Conservation (phyloP, 1,140 invertebrate species). For the Eumaeus atala region DNA sequence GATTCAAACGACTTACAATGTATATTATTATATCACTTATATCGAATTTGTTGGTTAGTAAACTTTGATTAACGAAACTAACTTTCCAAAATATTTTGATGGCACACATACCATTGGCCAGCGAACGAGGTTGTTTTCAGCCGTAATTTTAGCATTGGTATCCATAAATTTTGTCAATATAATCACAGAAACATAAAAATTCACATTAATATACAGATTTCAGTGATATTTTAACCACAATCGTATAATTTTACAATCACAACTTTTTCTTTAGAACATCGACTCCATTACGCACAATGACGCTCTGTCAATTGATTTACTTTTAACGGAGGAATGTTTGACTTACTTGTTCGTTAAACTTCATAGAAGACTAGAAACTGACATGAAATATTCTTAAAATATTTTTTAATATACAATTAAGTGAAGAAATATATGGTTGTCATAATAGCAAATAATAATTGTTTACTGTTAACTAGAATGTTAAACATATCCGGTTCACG, state of each 20-base stretch:
- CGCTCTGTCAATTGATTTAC: conserved; percentile 61
- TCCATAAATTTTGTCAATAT: conserved; percentile 48
- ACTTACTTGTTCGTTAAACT: not conserved
- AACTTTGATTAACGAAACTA: conserved; percentile 30
- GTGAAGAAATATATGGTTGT: too few species aligned
- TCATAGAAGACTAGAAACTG: not conserved
- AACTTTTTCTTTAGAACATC: conserved; percentile 53
- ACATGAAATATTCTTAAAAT: not conserved
- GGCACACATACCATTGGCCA: conserved; percentile 66
- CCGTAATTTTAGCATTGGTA: conserved; percentile 37
- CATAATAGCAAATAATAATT: too few species aligned
- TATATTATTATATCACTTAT: too few species aligned
- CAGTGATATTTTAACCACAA: conserved; percentile 47
- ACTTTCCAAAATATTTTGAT: conserved; percentile 76
- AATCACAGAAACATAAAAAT: conserved; percentile 42
- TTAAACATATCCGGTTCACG: conserved; percentile 28
- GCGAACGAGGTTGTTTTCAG: conserved; percentile 57
- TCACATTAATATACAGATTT: conserved; percentile 42
- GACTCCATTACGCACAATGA: conserved; percentile 74
- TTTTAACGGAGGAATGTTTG: conserved; percentile 52
- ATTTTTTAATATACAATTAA: not conserved
- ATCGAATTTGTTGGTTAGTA: too few species aligned
- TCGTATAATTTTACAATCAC: conserved; percentile 39
- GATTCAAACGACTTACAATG: too few species aligned
- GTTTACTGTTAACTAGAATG: conserved; percentile 9